Evolutionary conservation across 1,140 invertebrate genomes (phyloP).

Genomic region (Coelopa frigida): DNA sequence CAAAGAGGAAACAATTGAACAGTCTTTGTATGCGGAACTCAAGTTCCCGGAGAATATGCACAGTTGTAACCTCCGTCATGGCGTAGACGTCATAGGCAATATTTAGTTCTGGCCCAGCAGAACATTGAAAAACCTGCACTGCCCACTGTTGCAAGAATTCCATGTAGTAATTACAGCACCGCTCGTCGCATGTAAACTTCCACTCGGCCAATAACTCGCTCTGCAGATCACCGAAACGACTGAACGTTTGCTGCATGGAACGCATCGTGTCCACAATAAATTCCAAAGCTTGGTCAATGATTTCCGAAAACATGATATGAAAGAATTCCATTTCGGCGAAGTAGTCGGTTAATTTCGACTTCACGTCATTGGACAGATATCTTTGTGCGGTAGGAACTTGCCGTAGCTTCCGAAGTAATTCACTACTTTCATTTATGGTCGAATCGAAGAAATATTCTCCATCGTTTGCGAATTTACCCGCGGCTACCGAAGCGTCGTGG

Average conservation of each 20-base stretch:
- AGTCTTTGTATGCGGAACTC: conserved; percentile 33
- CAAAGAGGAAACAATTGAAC: conserved; percentile 33
- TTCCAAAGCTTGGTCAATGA: conserved; percentile 30
- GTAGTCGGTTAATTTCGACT: conserved; percentile 29
- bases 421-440: conserved; percentile 26
- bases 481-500: conserved; percentile 14
- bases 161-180: conserved; percentile 25
- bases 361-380: conserved; percentile 16
- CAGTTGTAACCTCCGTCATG: conserved; percentile 27
- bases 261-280: conserved; percentile 23
- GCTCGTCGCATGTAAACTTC: conserved; percentile 21
- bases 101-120: conserved; percentile 17
- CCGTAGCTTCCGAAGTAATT: conserved; percentile 27
- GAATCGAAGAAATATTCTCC: conserved; percentile 22
- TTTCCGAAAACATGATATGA: conserved; percentile 30
- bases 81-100: conserved; percentile 28
- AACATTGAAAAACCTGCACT: conserved; percentile 27
- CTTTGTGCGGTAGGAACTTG: conserved; percentile 26
- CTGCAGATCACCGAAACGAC: conserved; percentile 27
- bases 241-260: conserved; percentile 19
- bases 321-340: conserved; percentile 41
- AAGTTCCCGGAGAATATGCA: conserved; percentile 29
- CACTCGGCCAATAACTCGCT: conserved; percentile 20
- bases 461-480: conserved; percentile 19
- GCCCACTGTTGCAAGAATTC: conserved; percentile 31